Percentiles rank a stretch among this genome's conserved stretches.
Evolutionary conservation across 2,888 invertebrate species (phyloP).

Genomic region (Gibbula magus): DNA sequence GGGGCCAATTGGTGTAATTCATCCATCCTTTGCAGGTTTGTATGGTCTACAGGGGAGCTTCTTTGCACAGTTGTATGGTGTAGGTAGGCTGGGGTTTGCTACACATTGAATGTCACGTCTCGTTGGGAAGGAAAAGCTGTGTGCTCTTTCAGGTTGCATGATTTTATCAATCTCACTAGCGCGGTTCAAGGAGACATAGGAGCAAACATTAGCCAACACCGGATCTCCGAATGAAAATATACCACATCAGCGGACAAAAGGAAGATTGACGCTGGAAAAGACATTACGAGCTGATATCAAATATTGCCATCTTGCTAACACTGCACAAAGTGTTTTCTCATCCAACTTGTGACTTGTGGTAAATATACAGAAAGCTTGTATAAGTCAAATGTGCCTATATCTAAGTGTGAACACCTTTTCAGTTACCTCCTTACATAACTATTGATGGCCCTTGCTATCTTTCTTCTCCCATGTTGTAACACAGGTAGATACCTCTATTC

Average conservation of each 20-base stretch:
- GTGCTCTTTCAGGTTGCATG: neutral
- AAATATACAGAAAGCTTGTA: too few species aligned
- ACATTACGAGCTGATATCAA: neutral
- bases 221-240: slow-evolving; percentile 12
- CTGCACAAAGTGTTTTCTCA: neutral
- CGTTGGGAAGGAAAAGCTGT: neutral
- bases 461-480: too few species aligned
- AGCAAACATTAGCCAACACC: slow-evolving; percentile 12
- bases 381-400: too few species aligned
- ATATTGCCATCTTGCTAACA: neutral
- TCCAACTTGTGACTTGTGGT: neutral
- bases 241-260: neutral
- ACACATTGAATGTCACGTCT: neutral
- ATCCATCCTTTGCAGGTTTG: neutral
- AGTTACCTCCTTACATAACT: too few species aligned
- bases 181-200: neutral
- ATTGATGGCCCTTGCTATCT: too few species aligned
- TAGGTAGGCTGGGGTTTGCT: too few species aligned
- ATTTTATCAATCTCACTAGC: neutral
- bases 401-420: too few species aligned
- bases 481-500: too few species aligned
- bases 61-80: too few species aligned
- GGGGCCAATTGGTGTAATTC: neutral
- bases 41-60: too few species aligned
- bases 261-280: neutral